phyloP scores from a whole-genome alignment of 2,888 invertebrate species.

The Coelinius sp. region DNA sequence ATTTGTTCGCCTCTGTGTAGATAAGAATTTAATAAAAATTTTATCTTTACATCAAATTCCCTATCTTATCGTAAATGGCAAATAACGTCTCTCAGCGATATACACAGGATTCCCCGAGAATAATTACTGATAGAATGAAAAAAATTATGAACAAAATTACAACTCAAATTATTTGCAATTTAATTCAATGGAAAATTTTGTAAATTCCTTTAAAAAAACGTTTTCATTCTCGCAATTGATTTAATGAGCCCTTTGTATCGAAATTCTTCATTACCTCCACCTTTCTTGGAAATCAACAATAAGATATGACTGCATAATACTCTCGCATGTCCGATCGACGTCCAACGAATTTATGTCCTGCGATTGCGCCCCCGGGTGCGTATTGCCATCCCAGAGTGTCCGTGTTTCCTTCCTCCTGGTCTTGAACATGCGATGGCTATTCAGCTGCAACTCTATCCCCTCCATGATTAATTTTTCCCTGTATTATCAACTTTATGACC shows the following conservation, averaged over 20 bases:
- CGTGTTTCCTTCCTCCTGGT: constrained; percentile 3
- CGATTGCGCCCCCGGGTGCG: constrained; percentile 15
- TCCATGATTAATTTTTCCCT: constrained; percentile 7
- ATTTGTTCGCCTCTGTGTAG: no score
- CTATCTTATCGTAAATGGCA: not conserved
- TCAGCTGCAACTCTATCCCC: not conserved
- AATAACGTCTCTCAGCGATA: not conserved
- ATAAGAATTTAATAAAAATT: no score
- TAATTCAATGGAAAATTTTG: no score
- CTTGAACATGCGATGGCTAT: constrained; percentile 17
- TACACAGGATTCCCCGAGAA: not conserved
- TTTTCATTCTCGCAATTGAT: no score
- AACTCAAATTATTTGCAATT: no score
- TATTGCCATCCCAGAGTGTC: constrained; percentile 5
- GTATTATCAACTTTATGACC: constrained; percentile 6
- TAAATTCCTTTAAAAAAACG: no score
- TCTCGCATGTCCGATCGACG: constrained; percentile 13
- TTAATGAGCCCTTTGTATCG: no score
- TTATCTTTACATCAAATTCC: no score
- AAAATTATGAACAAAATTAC: not conserved
- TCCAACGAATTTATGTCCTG: constrained; percentile 24
- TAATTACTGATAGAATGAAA: not conserved
- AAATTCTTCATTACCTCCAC: not conserved
- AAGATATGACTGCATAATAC: not conserved
- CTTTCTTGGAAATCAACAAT: not conserved